Evolutionary conservation across 2,113 vertebrate species (phyloP), one percentile per base, ranked within the genome.

Genomic region (Mus musculus): DNA sequence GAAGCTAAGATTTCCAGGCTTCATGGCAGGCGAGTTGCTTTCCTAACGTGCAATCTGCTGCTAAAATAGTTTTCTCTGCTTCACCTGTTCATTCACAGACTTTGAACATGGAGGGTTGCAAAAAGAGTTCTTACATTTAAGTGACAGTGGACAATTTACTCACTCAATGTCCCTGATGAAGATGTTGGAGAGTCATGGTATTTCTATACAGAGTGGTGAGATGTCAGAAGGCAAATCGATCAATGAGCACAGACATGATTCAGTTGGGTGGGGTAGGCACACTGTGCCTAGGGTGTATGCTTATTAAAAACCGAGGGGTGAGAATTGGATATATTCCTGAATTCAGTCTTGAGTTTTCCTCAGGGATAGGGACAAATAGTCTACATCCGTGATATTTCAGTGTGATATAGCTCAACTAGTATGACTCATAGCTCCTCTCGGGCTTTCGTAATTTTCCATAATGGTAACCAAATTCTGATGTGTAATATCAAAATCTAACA

Each of bases 261-360:
- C 11, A 17, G 17, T 72, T 36, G 17, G 28, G 1, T 7, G 4
- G 26, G 65, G 33, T 24, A 26, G 1, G 1, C n/a, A 39, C 26
- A 12, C 20, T 42, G 11, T 46, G 30, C 20, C 71, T 71, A 2
- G 0, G 6, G 1, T 5, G 7, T 52, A 5, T 2, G 0, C 24
- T 65, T 87, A 46, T 26, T 20, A 33, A 90, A 73, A 9, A 46
- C 7, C 24, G 61, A 63, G 9, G 9, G 0, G 24, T 1, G 10
- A 5, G 67, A 78, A 14, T 2, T 54, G 19, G 36, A 30, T 33
- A 54, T n/a, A 24, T 42, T 5, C 4, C 17, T 33, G 28, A 87
- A 67, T 67, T 76, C 61, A 72, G 39, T 95, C 36, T 81, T 42
- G 9, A 0, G 10, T 87, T 80, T 89, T 91, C 69, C 69, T 36